Evolutionary conservation across 2,113 vertebrate species (phyloP), one percentile per base, ranked within the genome.

Genomic region (Eira barbara): DNA sequence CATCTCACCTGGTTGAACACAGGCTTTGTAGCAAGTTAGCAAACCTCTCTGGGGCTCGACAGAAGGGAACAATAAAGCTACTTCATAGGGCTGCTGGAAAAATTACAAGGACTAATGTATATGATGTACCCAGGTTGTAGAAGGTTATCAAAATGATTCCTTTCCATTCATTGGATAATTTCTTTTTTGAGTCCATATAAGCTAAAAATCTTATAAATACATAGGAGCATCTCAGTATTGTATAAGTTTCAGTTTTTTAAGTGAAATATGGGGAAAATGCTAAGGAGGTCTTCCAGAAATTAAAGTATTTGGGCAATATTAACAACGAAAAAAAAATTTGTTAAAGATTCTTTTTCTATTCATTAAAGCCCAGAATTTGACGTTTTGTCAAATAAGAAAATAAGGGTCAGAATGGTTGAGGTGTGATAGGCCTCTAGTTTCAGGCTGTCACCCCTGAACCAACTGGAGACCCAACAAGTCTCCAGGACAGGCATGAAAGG

Each of bases 401-500:
- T 9, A 29, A 67, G 74, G 49, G 31, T 31, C 18, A 57, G 17
- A 27, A 47, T 85, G 57, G 39, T 23, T 11, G 31, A 42, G 4
- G 6, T 49, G 0, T 31, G 8, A 29, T 42, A 7, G 39, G 18
- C 67, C 34, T 79, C 3, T 25, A 8, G 36, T 67, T 42, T 71
- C 55, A 55, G 21, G 18, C 83, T 6, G 2, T 59, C 42, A 14
- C 29, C 12, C 45, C 14, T 18, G 57, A 39, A 7, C n/a, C 42
- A 57, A 34, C 59, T 15, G 8, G 45, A 69, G 73, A 45, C 4
- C 80, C 36, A 0, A 25, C 2, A 36, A 0, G 45, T 31, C 17
- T 12, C 10, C 1, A 0, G 52, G 85, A 4, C 0, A 0, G 31
- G 12, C 25, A 21, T 2, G 0, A 59, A 79, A 36, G 17, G 29